A percentile compares a stretch with the other conserved stretches of the same genome.
Evolutionary conservation across 2,113 vertebrate species (phyloP).

Genomic region (Hippocampus zosterae): DNA sequence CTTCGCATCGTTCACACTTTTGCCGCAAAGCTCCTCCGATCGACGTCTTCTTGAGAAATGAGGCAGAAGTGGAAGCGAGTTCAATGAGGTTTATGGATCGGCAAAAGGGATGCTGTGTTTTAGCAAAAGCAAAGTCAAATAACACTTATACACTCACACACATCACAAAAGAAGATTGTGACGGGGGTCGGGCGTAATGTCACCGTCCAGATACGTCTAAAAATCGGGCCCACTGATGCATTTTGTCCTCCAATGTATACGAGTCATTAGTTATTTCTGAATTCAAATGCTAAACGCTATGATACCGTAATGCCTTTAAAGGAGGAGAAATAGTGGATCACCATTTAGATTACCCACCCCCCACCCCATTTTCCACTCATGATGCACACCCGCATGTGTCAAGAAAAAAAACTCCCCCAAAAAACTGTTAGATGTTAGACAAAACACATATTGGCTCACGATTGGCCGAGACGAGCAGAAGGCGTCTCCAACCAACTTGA

Average conservation of each 20-base stretch:
- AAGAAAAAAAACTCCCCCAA: not conserved
- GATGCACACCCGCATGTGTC: conserved; percentile 22
- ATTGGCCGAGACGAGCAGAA: not conserved
- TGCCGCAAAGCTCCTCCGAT: conserved; percentile 17
- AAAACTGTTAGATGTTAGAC: not conserved
- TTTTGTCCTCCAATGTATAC: conserved; percentile 22
- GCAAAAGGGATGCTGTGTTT: conserved; percentile 1
- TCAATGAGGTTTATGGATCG: not conserved
- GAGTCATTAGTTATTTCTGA: conserved; percentile 35
- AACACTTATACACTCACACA: not conserved
- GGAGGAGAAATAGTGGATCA: conserved; percentile 45
- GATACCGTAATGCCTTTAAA: conserved; percentile 68
- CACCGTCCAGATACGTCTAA: conserved; percentile 21
- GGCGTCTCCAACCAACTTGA: not conserved
- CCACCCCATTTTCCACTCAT: conserved; percentile 33
- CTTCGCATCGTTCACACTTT: conserved; percentile 14
- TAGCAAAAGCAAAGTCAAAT: not conserved
- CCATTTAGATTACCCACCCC: conserved; percentile 29
- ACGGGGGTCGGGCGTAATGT: not conserved
- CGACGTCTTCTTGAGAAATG: conserved; percentile 3
- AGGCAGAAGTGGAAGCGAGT: not conserved
- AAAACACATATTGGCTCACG: not conserved
- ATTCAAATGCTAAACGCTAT: conserved; percentile 52
- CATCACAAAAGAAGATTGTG: conserved; percentile 8
- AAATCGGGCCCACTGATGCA: conserved; percentile 8